phyloP scores from a whole-genome alignment of 1,140 invertebrate genomes.

The Whitmania pigra region DNA sequence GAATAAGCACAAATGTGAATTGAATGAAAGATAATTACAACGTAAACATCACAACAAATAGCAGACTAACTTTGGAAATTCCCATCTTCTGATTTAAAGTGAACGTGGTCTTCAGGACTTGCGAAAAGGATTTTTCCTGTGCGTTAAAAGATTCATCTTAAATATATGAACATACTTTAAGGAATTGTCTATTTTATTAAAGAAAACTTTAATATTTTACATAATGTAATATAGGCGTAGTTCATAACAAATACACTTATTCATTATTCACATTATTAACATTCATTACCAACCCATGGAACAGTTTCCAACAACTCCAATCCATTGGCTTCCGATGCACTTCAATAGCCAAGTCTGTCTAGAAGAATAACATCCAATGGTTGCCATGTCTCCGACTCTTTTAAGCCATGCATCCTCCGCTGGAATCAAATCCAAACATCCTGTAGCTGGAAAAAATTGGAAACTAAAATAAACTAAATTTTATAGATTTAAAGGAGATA shows the following conservation, averaged over 20 bases:
- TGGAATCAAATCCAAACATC: conserved; percentile 8
- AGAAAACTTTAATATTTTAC: too few species aligned
- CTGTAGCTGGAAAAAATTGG: neutral
- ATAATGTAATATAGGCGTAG: neutral
- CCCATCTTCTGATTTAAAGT: too few species aligned
- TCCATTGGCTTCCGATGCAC: conserved; percentile 4
- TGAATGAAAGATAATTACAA: too few species aligned
- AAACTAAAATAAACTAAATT: too few species aligned
- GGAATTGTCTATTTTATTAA: neutral
- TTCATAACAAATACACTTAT: neutral
- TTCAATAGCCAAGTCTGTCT: conserved; percentile 4
- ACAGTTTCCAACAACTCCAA: conserved; percentile 15
- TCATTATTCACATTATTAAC: neutral
- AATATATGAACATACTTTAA: neutral
- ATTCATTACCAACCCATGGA: neutral
- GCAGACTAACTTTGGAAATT: too few species aligned
- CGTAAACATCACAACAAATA: too few species aligned
- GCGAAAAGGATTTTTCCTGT: too few species aligned
- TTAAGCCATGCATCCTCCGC: conserved; percentile 14
- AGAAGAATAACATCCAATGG: conserved; percentile 6
- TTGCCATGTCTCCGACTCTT: neutral
- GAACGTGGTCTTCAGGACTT: too few species aligned
- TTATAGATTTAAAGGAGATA: too few species aligned
- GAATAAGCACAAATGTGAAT: too few species aligned
- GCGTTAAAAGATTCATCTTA: too few species aligned